Evolutionary conservation across 2,888 invertebrate species (phyloP), one percentile per base, ranked within the genome.

Genomic region (Scaptodrosophila latifasciaeformis): DNA sequence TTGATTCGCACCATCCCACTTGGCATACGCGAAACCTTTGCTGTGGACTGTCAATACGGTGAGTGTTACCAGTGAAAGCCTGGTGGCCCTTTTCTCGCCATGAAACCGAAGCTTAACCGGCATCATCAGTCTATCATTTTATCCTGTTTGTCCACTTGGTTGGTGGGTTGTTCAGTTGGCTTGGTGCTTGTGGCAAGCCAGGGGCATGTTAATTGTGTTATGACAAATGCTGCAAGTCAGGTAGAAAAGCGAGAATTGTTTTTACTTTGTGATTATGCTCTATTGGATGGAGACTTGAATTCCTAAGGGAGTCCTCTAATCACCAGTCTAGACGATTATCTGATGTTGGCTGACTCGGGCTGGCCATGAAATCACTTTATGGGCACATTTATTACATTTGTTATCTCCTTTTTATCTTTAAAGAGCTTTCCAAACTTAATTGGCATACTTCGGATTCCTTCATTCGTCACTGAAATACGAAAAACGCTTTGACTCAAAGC

Each of bases 161-260:
- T n/a, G n/a, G n/a, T n/a, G n/a, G n/a, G n/a, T n/a, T n/a, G n/a
- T n/a, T n/a, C n/a, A n/a, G n/a, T n/a, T n/a, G n/a, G n/a, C n/a
- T n/a, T n/a, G n/a, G n/a, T n/a, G n/a, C n/a, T n/a, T n/a, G n/a
- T n/a, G n/a, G n/a, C n/a, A n/a, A n/a, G n/a, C n/a, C n/a, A n/a
- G n/a, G n/a, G n/a, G n/a, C n/a, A 70, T 63, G 66, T 59, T 70
- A 68, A 70, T 72, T 72, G 68, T 62, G 68, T 72, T 76, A 72
- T 72, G 74, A 66, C 68, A 70, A 72, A 72, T 68, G 70, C 63
- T 54, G 57, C 49, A 39, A 50, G 62, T 59, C 58, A 44, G 51
- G 61, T 24, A 24, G 24, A 7, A 24, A n/a, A n/a, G n/a, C n/a
- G n/a, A n/a, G n/a, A n/a, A n/a, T n/a, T n/a, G n/a, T n/a, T n/a